Conservation (phyloP, 2,113 vertebrate genomes). For the Gymnarchus niloticus region DNA sequence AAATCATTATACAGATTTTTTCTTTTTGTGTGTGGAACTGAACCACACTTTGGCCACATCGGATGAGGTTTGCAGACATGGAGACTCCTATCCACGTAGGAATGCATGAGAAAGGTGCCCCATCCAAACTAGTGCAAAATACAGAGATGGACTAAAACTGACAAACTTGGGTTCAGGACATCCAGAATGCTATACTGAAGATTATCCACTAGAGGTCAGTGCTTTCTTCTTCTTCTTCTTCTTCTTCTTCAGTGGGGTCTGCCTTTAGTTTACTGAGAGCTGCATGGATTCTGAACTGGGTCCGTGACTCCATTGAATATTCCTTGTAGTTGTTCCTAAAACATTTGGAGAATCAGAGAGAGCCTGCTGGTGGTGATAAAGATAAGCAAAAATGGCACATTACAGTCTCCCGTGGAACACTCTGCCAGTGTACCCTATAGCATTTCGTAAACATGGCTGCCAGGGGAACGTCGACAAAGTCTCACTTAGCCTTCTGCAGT, state of each 20-base stretch:
- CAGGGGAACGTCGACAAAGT: not conserved
- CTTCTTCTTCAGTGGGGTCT: conserved; percentile 57
- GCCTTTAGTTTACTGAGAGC: conserved; percentile 72
- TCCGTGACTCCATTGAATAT: conserved; percentile 79
- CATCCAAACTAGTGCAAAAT: not conserved
- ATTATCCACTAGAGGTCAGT: conserved; percentile 34
- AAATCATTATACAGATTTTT: not conserved
- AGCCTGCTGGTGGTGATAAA: not conserved
- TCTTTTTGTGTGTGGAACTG: not conserved
- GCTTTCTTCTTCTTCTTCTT: conserved; percentile 63
- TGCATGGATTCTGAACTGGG: conserved; percentile 73
- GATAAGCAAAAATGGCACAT: not conserved
- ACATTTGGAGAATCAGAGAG: not conserved
- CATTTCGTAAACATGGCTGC: not conserved
- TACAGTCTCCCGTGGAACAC: not conserved
- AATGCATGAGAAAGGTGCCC: not conserved
- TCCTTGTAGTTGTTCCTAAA: conserved; percentile 73
- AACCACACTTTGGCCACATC: not conserved
- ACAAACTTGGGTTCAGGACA: not conserved
- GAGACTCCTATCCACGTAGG: not conserved
- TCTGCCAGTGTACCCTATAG: not conserved
- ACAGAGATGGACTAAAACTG: not conserved
- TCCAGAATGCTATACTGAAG: not conserved
- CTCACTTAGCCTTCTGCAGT: conserved; percentile 70
- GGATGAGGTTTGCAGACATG: not conserved